Conservation (phyloP, 2,797 vertebrate species). For the Haliaeetus vocifer region DNA sequence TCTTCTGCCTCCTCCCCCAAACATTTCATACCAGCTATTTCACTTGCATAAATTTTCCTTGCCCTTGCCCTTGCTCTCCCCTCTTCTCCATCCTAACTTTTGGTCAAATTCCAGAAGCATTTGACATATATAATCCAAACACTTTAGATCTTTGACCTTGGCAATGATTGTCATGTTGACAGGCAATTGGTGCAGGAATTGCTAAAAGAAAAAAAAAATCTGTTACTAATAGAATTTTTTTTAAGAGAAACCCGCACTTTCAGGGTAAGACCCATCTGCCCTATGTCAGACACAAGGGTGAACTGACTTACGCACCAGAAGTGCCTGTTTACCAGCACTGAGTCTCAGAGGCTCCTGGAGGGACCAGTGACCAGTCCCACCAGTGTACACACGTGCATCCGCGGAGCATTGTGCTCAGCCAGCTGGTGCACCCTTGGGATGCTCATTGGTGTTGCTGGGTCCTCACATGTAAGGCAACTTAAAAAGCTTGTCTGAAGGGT, state of each 20-base stretch:
- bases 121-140: not conserved
- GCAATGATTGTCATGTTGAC: not conserved
- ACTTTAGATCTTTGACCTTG: not conserved
- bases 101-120: not conserved
- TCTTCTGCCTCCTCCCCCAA: not conserved
- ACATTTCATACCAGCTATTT: not conserved
- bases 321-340: not conserved
- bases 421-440: not conserved
- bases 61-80: not conserved
- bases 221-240: not conserved
- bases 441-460: not conserved
- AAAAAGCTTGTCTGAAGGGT: not conserved
- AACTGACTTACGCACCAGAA: not conserved
- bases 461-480: not conserved
- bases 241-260: not conserved
- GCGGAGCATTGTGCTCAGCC: rapidly evolving
- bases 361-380: rapidly evolving
- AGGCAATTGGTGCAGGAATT: not conserved
- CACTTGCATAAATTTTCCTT: not conserved
- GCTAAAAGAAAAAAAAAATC: not conserved
- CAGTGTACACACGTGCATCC: rapidly evolving
- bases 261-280: not conserved
- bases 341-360: not conserved
- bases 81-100: not conserved
- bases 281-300: not conserved